A percentile compares a stretch with the other conserved stretches of the same genome.
These are phyloP conservation scores for Apocrypta bakeri DNA, from an alignment of 1,140 invertebrate genomes.

Conservation along the genomic window DNA sequence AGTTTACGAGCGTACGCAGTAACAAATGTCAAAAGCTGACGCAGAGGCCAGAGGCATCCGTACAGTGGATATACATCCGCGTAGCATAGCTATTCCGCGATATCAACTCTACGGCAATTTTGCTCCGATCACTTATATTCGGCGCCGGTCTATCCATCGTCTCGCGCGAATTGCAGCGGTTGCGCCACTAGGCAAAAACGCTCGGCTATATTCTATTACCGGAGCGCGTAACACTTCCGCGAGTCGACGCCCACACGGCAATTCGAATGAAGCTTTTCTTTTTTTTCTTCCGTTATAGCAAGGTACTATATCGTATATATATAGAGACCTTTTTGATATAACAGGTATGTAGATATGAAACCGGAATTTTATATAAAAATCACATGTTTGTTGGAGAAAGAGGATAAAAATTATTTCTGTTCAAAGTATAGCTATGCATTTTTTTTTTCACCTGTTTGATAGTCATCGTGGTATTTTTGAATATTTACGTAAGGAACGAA, in stretches of 20 bases:
- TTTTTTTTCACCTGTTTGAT: too few relatives aligned
- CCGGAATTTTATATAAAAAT: too few relatives aligned
- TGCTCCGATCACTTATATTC: not conserved
- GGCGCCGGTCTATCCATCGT: not conserved
- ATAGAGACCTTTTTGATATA: too few relatives aligned
- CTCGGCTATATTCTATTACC: not conserved
- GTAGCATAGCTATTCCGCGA: not conserved
- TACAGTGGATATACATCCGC: not conserved
- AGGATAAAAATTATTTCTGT: too few relatives aligned
- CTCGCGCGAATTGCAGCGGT: not conserved
- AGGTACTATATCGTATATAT: too few relatives aligned
- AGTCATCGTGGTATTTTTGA: too few relatives aligned
- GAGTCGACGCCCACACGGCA: not conserved
- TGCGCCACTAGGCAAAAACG: not conserved
- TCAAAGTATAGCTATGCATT: too few relatives aligned
- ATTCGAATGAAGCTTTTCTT: not conserved
- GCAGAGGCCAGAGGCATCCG: not conserved
- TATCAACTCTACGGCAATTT: not conserved
- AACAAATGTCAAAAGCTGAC: not conserved
- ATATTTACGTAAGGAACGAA: too few relatives aligned
- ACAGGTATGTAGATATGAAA: too few relatives aligned
- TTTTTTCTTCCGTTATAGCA: not conserved
- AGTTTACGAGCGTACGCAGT: too few relatives aligned
- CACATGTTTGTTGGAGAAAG: too few relatives aligned
- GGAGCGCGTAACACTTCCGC: not conserved